Percentiles rank a stretch among this genome's conserved stretches.
These are phyloP conservation scores for Xanthia icteritia DNA, from an alignment of 2,888 invertebrate species.

Conservation along the genomic window DNA sequence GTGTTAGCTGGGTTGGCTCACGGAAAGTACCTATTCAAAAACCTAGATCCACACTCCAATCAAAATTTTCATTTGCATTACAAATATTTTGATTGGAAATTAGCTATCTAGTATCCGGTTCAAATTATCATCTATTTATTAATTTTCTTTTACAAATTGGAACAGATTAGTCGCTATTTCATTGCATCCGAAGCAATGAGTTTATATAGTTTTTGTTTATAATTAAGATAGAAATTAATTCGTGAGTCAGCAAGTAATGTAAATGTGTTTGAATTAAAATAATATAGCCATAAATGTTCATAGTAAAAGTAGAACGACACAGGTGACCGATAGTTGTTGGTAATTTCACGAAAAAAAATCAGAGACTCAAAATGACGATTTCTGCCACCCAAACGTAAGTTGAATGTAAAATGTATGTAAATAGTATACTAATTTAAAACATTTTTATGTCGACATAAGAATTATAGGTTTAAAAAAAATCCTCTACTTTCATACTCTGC, in stretches of 20 bases:
- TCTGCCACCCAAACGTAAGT: background rate
- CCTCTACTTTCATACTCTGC: background rate
- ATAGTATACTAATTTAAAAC: background rate
- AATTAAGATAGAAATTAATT: conserved; percentile 10
- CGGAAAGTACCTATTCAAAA: background rate
- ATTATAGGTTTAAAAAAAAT: background rate
- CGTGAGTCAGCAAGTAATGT: background rate
- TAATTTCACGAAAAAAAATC: conserved; percentile 5
- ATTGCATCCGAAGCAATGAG: background rate
- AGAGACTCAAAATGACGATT: background rate
- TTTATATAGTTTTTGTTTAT: conserved; percentile 6
- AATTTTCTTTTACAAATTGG: background rate
- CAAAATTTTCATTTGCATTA: conserved; percentile 4
- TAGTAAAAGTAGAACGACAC: conserved; percentile 18
- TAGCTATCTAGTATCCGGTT: background rate
- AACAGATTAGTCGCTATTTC: conserved; percentile 7
- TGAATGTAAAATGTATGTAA: background rate
- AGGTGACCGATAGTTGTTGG: background rate
- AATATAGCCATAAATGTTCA: conserved; percentile 21
- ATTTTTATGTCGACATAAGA: background rate
- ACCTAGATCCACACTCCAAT: background rate
- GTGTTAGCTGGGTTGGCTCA: no score
- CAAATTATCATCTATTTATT: background rate
- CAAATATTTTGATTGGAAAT: conserved; percentile 14
- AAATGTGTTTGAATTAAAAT: conserved; percentile 31